A percentile compares a stretch with the other conserved stretches of the same genome.
These are phyloP conservation scores for Philaenus spumarius DNA, from an alignment of 1,140 invertebrate species.

Conservation along the genomic window DNA sequence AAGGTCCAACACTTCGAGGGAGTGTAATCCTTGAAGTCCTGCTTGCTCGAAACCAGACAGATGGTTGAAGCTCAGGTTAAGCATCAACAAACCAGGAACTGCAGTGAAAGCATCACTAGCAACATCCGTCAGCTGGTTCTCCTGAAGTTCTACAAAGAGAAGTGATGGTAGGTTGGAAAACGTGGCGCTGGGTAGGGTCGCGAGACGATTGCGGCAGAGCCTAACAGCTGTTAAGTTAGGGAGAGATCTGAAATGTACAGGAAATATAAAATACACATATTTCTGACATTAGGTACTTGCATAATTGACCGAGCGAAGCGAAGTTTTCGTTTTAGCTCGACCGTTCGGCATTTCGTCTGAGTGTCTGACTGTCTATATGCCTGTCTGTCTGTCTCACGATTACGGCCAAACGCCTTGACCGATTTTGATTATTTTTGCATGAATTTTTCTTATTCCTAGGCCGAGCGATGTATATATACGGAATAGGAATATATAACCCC, in stretches of 20 bases:
- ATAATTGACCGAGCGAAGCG: no score
- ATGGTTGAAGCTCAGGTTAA: slow-evolving; percentile 76
- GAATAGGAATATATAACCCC: no score
- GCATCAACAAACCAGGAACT: slow-evolving; percentile 65
- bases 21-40: slow-evolving; percentile 60
- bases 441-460: no score
- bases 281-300: no score
- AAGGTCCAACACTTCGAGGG: slow-evolving; percentile 72
- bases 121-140: slow-evolving; percentile 65
- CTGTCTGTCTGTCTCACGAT: no score
- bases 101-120: slow-evolving; percentile 69
- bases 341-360: no score
- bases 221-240: slow-evolving; percentile 69
- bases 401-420: no score
- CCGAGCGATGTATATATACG: no score
- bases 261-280: no score
- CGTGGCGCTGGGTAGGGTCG: slow-evolving; percentile 56
- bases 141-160: slow-evolving; percentile 67
- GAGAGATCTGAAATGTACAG: slow-evolving; percentile 51
- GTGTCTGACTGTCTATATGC: no score
- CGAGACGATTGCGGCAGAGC: slow-evolving; percentile 48
- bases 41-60: slow-evolving; percentile 60
- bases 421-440: no score
- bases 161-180: slow-evolving; percentile 70
- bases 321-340: no score